phyloP scores from a whole-genome alignment of 2,113 vertebrate species.

The Manacus vitellinus region DNA sequence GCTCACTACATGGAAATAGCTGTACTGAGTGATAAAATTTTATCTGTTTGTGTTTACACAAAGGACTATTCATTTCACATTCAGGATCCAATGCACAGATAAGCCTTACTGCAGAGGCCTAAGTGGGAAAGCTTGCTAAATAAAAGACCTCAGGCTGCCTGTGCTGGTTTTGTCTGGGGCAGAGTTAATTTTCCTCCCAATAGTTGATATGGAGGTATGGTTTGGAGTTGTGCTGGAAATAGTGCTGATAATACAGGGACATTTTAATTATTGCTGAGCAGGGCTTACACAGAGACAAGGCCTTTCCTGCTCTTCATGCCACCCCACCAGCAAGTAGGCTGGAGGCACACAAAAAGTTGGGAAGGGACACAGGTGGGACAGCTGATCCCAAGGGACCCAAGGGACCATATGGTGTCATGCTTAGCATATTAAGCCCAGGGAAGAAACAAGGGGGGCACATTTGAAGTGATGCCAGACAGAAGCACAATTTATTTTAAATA shows the following conservation, averaged over 20 bases:
- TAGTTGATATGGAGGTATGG: background rate
- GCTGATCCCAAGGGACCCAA: background rate
- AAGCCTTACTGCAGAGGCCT: background rate
- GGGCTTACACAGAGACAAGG: background rate
- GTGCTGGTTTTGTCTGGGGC: background rate
- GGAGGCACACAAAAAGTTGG: background rate
- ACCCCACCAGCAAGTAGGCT: background rate
- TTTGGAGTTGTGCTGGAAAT: background rate
- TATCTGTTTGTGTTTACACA: conserved; percentile 45
- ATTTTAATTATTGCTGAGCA: background rate
- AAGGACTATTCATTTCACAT: conserved; percentile 14
- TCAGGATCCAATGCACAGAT: background rate
- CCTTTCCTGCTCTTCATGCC: background rate
- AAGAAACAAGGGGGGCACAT: background rate
- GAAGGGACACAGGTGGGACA: background rate
- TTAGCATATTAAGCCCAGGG: background rate
- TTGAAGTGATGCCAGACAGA: background rate
- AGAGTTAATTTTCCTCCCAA: background rate
- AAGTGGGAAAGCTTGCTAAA: background rate
- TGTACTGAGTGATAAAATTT: background rate
- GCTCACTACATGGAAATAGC: background rate
- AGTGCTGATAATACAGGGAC: background rate
- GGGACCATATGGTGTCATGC: background rate
- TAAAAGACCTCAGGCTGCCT: conserved; percentile 10
- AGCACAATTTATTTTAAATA: background rate